Evolutionary conservation across 2,113 vertebrate genomes (phyloP), one percentile per base, ranked within the genome.

Genomic region (Vombatus ursinus): DNA sequence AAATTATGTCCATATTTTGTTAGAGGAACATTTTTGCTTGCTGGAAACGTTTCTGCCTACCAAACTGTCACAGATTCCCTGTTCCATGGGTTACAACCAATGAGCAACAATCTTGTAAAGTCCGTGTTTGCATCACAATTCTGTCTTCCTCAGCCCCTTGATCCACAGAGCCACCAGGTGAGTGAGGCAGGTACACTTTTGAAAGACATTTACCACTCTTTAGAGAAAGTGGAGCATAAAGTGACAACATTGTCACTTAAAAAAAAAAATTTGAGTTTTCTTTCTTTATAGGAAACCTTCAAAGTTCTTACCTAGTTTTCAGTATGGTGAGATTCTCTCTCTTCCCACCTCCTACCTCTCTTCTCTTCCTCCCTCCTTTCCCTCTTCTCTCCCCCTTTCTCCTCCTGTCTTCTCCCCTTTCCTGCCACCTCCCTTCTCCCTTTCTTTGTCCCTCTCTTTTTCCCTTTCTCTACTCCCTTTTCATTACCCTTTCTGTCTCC

Each of bases 21-120:
- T 96, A 98, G 98, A 51, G 98, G 98, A 96, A 97, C 89, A 0
- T 98, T 99, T 95, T 98, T 99, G 92, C 98, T 98, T 49, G 98
- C 95, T 0, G 98, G 98, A n/a, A 98, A 98, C 23, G 11, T 97
- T 28, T 94, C 96, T 24, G 98, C 99, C 92, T 99, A 98, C 97
- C 98, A 97, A 96, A 98, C 97, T 25, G 97, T 99, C 96, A 98
- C 97, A 53, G 99, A 98, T 0, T 98, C 98, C 96, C 97, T 98
- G 96, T 91, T 93, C 89, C 97, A 98, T 0, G 98, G 47, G 0
- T 97, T 99, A 91, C 98, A 98, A 26, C 95, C 94, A 0, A 89
- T 99, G 96, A 98, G 96, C 96, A 98, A 97, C 97, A 97, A 96
- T 1, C 2, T 96, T 6, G 68, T 61, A 93, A 94, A 93, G 92